Evolutionary conservation across 30 jellyfish, hydroid and myxozoan species (phyloP).

Genomic region (Catostylus mosaicus): DNA sequence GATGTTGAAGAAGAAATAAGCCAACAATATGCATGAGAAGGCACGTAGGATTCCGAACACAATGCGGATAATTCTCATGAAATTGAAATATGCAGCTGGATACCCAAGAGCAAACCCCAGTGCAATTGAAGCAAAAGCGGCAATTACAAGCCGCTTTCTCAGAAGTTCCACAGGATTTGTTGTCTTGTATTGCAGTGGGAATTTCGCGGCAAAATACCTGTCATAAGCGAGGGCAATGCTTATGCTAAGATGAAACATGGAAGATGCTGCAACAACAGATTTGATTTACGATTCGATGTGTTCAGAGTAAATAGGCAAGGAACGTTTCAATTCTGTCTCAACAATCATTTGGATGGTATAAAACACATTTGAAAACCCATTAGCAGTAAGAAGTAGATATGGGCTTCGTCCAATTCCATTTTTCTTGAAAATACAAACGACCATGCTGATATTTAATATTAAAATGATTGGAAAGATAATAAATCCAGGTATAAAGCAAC

Average conservation of each 20-base stretch:
- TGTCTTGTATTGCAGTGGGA: neutral
- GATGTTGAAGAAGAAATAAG: neutral
- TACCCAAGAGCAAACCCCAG: neutral
- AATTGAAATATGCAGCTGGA: neutral
- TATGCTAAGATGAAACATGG: neutral
- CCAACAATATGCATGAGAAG: neutral
- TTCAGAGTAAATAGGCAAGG: neutral
- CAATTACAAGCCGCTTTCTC: neutral
- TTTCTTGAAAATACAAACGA: neutral
- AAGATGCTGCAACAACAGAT: neutral
- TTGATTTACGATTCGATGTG: neutral
- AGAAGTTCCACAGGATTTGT: neutral
- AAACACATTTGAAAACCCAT: neutral
- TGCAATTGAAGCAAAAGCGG: neutral
- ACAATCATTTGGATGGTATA: too few species aligned
- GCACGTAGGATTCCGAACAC: neutral
- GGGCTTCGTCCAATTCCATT: neutral
- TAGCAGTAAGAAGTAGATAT: neutral
- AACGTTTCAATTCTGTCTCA: neutral
- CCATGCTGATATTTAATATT: neutral
- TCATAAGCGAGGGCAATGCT: neutral
- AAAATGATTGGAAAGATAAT: too few species aligned
- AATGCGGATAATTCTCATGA: neutral
- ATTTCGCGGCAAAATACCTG: neutral
- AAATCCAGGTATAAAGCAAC: too few species aligned